Evolutionary conservation across 2,113 vertebrate species (phyloP), one percentile per base, ranked within the genome.

Genomic region (Eurystomus gularis): DNA sequence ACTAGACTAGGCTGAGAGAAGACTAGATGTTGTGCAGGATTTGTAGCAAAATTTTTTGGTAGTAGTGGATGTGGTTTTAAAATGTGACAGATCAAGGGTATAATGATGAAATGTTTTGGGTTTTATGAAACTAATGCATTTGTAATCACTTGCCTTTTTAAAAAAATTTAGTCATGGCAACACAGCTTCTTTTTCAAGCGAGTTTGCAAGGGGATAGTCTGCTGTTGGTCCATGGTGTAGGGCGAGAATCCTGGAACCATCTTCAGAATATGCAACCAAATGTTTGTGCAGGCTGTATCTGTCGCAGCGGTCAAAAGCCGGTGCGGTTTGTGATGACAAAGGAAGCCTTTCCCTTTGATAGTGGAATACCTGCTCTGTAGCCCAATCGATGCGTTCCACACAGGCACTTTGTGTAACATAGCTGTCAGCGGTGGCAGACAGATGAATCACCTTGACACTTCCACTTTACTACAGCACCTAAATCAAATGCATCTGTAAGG

Each of bases 401-500:
- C 69, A 55, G 84, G 93, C 83, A 78, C 83, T 83, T 78, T 68
- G 61, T 86, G 79, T 51, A 85, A 79, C 65, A 68, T 79, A 90
- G 88, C 82, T 88, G 92, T 91, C 95, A 87, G 61, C 4, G 1
- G 42, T 70, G 75, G 91, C 73, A 95, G 69, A 88, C 61, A 86
- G 68, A 95, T 95, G 79, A 61, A 97, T 95, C 77, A 84, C 94
- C 89, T 96, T 81, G 91, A 95, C 61, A 88, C 82, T 91, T 96
- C 55, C 89, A 95, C 87, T 94, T 95, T 77, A 72, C 84, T 86
- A 60, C 88, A 92, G 85, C 72, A 83, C 86, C 72, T 94, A 94
- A 97, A 93, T 95, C 89, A 95, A 93, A 95, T 78, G 82, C 82
- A 91, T 93, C 73, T 96, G 84, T 82, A 85, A 95, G 84, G 85